phyloP scores from a whole-genome alignment of 30 jellyfish, hydroid and myxozoan genomes.

The Pseudorhiza aurosa region DNA sequence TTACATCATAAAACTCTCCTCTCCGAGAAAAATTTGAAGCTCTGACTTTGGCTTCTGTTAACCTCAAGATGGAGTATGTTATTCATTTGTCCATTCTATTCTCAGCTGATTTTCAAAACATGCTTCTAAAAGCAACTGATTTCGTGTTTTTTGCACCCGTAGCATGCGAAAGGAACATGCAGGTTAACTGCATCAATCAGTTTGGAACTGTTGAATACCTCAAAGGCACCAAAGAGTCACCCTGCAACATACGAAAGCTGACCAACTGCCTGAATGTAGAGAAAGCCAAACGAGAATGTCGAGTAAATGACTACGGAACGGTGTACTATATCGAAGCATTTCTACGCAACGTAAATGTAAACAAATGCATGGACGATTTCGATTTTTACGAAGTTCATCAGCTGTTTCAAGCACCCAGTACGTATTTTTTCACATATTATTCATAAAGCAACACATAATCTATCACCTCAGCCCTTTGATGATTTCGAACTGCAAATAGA shows the following conservation, averaged over 20 bases:
- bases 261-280: conserved; percentile 31
- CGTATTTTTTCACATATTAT: too few relatives aligned
- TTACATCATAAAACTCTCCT: too few relatives aligned
- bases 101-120: too few relatives aligned
- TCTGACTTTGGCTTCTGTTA: too few relatives aligned
- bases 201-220: conserved; percentile 36
- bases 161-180: conserved; percentile 63
- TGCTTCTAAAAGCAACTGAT: too few relatives aligned
- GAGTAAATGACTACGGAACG: conserved; percentile 47
- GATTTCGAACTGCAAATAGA: too few relatives aligned
- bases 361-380: conserved; percentile 59
- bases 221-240: conserved; percentile 4
- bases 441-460: too few relatives aligned
- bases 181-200: conserved; percentile 34
- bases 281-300: conserved; percentile 43
- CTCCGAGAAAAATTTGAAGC: too few relatives aligned
- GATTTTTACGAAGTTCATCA: conserved; percentile 42
- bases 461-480: too few relatives aligned
- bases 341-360: conserved; percentile 23
- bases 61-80: too few relatives aligned
- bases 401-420: conserved; percentile 53
- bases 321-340: conserved; percentile 52
- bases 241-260: conserved; percentile 30
- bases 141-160: not conserved
- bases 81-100: too few relatives aligned